These are phyloP conservation scores for Apis cerana DNA, from an alignment of 1,140 invertebrate genomes.

Conservation along the genomic window DNA sequence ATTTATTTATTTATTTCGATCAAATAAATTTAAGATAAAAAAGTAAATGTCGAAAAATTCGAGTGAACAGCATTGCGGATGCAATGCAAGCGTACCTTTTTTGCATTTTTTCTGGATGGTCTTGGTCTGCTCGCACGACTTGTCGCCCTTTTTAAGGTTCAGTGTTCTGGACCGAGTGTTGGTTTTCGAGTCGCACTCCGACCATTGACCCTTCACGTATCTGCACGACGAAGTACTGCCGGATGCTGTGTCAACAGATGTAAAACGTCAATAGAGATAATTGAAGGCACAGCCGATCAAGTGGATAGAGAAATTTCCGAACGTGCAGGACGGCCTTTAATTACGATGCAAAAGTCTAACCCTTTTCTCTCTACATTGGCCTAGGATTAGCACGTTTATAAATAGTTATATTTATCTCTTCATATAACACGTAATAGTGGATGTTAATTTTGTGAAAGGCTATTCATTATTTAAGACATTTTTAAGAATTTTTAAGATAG, in stretches of 20 bases:
- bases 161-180: conserved; percentile 90
- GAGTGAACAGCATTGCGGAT: too few species aligned
- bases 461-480: too few species aligned
- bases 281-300: conserved; percentile 55
- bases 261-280: conserved; percentile 66
- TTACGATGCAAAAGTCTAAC: not conserved
- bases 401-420: too few species aligned
- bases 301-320: conserved; percentile 41
- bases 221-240: conserved; percentile 83
- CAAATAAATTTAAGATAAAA: not conserved
- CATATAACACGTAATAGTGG: too few species aligned
- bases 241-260: conserved; percentile 73
- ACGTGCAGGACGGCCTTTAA: conserved; percentile 2
- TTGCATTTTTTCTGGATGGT: conserved; percentile 95
- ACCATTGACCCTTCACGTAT: conserved; percentile 92
- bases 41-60: too few species aligned
- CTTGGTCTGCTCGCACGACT: conserved; percentile 89
- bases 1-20: too few species aligned
- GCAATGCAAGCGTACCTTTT: conserved; percentile 87
- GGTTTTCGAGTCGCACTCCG: conserved; percentile 90
- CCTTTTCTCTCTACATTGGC: not conserved
- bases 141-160: conserved; percentile 91
- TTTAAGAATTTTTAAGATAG: too few species aligned
- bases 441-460: too few species aligned
- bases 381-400: too few species aligned